Evolutionary conservation across 2,797 vertebrate genomes (phyloP).

Genomic region (Myripristis jacobus): DNA sequence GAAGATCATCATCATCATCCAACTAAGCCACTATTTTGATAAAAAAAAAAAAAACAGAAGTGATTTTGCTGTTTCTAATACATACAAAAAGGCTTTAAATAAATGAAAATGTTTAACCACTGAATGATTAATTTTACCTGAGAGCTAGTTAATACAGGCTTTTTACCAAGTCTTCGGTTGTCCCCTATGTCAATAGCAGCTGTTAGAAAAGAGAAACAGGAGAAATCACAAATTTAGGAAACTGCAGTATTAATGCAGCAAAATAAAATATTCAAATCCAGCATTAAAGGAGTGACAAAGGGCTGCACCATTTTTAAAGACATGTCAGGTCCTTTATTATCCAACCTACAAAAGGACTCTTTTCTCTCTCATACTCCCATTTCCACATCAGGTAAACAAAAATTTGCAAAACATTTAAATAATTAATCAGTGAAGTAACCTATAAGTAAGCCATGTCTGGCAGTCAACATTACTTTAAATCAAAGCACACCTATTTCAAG

Average conservation of each 20-base stretch:
- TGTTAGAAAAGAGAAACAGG: slow-evolving; percentile 65
- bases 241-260: background rate
- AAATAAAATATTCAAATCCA: slow-evolving; percentile 24
- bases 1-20: slow-evolving; percentile 14
- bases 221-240: slow-evolving; percentile 3
- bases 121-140: slow-evolving; percentile 84
- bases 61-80: too few relatives aligned
- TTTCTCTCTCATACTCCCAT: slow-evolving; percentile 51
- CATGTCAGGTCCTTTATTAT: slow-evolving; percentile 10
- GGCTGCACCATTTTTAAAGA: slow-evolving; percentile 14
- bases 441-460: slow-evolving; percentile 10
- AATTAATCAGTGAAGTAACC: slow-evolving; percentile 35
- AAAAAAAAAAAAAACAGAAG: slow-evolving; percentile 9
- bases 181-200: slow-evolving; percentile 96
- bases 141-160: slow-evolving; percentile 92
- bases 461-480: slow-evolving; percentile 11
- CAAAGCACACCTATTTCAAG: slow-evolving; percentile 14
- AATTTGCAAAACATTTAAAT: slow-evolving; percentile 33
- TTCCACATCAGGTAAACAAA: slow-evolving; percentile 23
- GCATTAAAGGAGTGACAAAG: slow-evolving; percentile 16
- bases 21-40: background rate
- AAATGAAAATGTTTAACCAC: slow-evolving; percentile 7
- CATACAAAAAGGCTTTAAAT: background rate
- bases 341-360: slow-evolving; percentile 14
- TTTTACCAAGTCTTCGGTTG: slow-evolving; percentile 91